phyloP scores from a whole-genome alignment of 2,113 vertebrate species.

The Osmerus eperlanus region DNA sequence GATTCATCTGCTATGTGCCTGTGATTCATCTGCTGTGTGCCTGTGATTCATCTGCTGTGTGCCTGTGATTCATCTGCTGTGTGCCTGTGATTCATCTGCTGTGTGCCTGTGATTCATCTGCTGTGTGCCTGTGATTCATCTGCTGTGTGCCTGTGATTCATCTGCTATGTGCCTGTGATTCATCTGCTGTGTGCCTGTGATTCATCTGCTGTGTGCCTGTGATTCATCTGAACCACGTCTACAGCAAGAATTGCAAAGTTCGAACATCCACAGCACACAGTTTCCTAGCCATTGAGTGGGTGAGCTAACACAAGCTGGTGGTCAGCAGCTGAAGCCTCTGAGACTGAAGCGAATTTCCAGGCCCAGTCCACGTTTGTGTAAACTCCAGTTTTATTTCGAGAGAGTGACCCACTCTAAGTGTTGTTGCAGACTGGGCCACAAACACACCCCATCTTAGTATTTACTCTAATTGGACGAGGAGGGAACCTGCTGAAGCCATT shows the following conservation, averaged over 20 bases:
- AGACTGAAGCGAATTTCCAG: slow-evolving; percentile 27
- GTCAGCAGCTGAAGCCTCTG: background rate
- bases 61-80: too few relatives aligned
- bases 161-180: too few relatives aligned
- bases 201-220: too few relatives aligned
- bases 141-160: too few relatives aligned
- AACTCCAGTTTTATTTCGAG: slow-evolving; percentile 26
- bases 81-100: background rate
- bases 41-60: too few relatives aligned
- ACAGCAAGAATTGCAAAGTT: too few relatives aligned
- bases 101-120: background rate
- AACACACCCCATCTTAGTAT: slow-evolving; percentile 18
- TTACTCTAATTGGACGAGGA: slow-evolving; percentile 26
- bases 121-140: background rate
- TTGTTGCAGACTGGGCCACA: slow-evolving; percentile 28
- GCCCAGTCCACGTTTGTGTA: slow-evolving; percentile 1
- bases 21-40: too few relatives aligned
- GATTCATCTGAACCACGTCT: too few relatives aligned
- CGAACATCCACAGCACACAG: too few relatives aligned
- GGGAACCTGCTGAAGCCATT: slow-evolving; percentile 54
- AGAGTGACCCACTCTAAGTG: slow-evolving; percentile 25
- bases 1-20: too few relatives aligned
- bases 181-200: too few relatives aligned
- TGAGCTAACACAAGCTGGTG: background rate
- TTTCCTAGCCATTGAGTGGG: too few relatives aligned